Evolutionary conservation across 2,888 invertebrate genomes (phyloP).

Genomic region (Isoperla grammatica): DNA sequence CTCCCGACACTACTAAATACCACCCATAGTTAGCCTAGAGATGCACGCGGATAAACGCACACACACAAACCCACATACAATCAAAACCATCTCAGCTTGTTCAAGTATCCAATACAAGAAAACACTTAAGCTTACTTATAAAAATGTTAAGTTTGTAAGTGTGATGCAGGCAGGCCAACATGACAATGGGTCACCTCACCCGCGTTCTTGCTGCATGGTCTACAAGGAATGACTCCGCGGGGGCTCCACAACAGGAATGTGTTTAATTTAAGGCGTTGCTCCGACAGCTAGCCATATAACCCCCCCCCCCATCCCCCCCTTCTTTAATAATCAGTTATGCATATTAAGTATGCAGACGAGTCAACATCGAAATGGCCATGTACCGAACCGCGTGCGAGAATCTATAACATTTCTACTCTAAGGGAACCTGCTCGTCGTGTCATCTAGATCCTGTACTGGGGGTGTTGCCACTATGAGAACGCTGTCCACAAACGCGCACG

Average conservation of each 20-base stretch:
- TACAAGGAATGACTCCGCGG: constrained; percentile 19
- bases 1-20: too few relatives aligned
- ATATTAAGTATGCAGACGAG: constrained; percentile 25
- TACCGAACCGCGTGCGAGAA: too few relatives aligned
- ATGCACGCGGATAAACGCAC: too few relatives aligned
- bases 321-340: constrained; percentile 28
- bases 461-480: too few relatives aligned
- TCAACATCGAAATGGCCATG: too few relatives aligned
- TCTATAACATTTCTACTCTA: too few relatives aligned
- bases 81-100: too few relatives aligned
- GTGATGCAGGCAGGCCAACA: not conserved
- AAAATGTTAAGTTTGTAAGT: constrained; percentile 6
- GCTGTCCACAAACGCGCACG: too few relatives aligned
- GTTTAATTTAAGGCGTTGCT: constrained; percentile 30
- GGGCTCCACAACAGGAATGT: constrained; percentile 26
- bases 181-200: constrained; percentile 5
- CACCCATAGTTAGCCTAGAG: too few relatives aligned
- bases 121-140: constrained; percentile 2
- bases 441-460: too few relatives aligned
- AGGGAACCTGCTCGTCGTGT: too few relatives aligned
- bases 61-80: too few relatives aligned
- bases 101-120: not conserved
- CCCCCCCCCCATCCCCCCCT: constrained; percentile 9
- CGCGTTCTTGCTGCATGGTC: not conserved
- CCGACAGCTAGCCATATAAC: constrained; percentile 13